A percentile compares a stretch with the other conserved stretches of the same genome.
These are phyloP conservation scores for Leptinotarsa defecta DNA, from an alignment of 1,140 invertebrate genomes.

Conservation along the genomic window DNA sequence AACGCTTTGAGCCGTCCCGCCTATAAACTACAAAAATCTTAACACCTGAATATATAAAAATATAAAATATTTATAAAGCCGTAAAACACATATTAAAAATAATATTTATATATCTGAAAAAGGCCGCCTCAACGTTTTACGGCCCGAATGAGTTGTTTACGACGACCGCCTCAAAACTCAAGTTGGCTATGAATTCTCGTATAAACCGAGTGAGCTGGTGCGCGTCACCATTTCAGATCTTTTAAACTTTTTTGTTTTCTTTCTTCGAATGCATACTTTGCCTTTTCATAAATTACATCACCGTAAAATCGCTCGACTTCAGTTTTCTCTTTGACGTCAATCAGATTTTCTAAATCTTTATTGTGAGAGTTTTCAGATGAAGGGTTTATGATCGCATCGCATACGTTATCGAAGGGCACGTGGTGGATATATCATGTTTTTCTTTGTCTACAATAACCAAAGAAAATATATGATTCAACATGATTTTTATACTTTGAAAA, in stretches of 20 bases:
- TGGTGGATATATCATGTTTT: no score
- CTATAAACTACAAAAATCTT: conserved; percentile 53
- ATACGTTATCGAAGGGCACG: no score
- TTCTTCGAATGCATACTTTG: conserved; percentile 1
- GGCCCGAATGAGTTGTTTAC: conserved; percentile 52
- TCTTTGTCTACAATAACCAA: no score
- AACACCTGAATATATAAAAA: conserved; percentile 58
- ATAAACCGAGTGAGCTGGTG: conserved; percentile 26
- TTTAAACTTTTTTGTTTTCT: conserved; percentile 6
- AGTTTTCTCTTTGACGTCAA: background rate
- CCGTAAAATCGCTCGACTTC: background rate
- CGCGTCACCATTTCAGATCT: background rate
- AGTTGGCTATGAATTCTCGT: conserved; percentile 40
- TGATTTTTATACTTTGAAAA: no score
- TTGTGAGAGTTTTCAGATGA: no score
- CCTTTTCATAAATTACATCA: background rate
- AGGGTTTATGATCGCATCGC: no score
- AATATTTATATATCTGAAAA: conserved; percentile 58
- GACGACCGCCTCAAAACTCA: conserved; percentile 42
- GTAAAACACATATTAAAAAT: conserved; percentile 58
- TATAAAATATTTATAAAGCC: conserved; percentile 58
- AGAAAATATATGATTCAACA: no score
- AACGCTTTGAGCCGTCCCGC: conserved; percentile 40
- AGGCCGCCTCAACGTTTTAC: conserved; percentile 53
- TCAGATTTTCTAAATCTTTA: background rate